Evolutionary conservation across 2,888 invertebrate species (phyloP), one percentile per base, ranked within the genome.

Genomic region (Allophyes oxyacanthae): DNA sequence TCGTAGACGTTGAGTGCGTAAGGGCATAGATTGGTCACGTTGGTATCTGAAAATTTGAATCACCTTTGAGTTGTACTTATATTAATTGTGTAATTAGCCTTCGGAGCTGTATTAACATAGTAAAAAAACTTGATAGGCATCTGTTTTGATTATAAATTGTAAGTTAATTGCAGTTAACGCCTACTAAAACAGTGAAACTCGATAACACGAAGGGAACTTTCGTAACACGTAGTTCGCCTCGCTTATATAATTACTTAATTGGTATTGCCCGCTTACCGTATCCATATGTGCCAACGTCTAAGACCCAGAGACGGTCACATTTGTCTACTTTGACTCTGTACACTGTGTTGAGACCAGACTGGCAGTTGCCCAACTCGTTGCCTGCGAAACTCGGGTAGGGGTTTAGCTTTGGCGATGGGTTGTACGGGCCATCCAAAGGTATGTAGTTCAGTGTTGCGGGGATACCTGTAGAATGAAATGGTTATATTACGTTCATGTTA

Each of bases 381-480:
- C 95, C 95, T 38, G 95, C 93, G 95, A 96, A 97, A 81, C 96
- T 96, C 6, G 98, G 98, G 83, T 97, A 98, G 1, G 98, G 97
- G 56, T 95, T 96, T 32, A 98, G 89, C 68, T 95, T 95, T 0
- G 97, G 97, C 0, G 97, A 96, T n/a, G 96, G 95, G 8, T 95
- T 94, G 68, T 95, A 92, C 10, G 95, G 94, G 9, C 95, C 94
- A 68, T 96, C 96, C 77, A 97, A 88, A 2, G 96, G 95, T 59
- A 98, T 96, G 89, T 97, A 97, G 84, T 97, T 98, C 61, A 98
- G 88, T 0, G 97, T 97, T 3, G 97, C 95, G 32, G 97, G 97
- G 63, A 98, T 96, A 77, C 97, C 97, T 97, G 84, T 14, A 28
- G 0, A 25, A 41, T 65, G 26, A 59, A 49, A 7, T 28, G 7